Evolutionary conservation across 2,113 vertebrate species (phyloP), one percentile per base, ranked within the genome.

Genomic region (Nothoprocta pentlandii): DNA sequence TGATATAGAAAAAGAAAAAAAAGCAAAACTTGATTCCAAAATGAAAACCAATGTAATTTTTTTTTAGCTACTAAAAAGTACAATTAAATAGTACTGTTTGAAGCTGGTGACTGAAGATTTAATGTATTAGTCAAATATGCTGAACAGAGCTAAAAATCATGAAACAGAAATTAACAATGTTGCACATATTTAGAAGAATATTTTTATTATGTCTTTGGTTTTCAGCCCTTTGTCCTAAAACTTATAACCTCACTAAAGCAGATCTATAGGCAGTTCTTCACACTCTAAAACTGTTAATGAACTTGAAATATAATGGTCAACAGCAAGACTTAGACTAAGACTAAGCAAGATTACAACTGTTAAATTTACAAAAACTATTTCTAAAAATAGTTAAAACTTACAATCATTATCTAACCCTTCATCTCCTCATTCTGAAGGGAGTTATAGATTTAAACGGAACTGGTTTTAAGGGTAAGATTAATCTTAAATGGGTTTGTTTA

Each of bases 61-160:
- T 56, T 76, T 64, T 26, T 63, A 68, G 16, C 21, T 69, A 64
- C 42, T 84, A 25, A 76, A 49, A 15, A 51, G 16, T 17, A 89
- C 16, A 63, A 22, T 41, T 80, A 22, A 79, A 56, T 39, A 32
- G 17, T 8, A 41, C 6, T 17, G 23, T 19, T 47, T 62, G 36
- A 80, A 95, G 34, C 30, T 46, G 78, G 7, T 79, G 73, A 51
- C n/a, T 93, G 34, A 44, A 80, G 80, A 89, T 89, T 78, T 87
- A 66, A 92, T 83, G 14, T 49, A 53, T 78, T 46, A 30, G 28
- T 17, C 41, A 83, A 0, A 58, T 42, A 82, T 44, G 58, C 23
- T 81, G 62, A 81, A 73, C 4, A 36, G 53, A 84, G 12, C 8
- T 78, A 36, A 17, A 39, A 63, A 51, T 25, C 36, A 51, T 36